These are phyloP conservation scores for Lutraria rhynchaena DNA, from an alignment of 1,140 invertebrate genomes.

Conservation along the genomic window DNA sequence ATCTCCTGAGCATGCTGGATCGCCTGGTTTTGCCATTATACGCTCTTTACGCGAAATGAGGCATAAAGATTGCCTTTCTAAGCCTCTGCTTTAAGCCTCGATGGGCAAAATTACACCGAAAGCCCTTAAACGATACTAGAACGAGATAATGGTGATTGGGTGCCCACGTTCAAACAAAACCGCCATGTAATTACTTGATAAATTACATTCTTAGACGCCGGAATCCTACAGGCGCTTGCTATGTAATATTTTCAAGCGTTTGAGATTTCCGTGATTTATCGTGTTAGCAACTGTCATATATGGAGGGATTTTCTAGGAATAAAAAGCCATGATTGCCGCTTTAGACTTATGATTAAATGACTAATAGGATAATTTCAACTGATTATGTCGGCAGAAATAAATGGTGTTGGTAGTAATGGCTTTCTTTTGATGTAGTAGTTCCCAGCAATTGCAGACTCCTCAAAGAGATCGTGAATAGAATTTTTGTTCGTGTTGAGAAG, in stretches of 20 bases:
- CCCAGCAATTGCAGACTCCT: constrained; percentile 23
- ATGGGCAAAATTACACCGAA: constrained; percentile 55
- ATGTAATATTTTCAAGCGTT: constrained; percentile 44
- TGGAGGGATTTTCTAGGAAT: constrained; percentile 53
- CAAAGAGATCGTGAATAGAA: background rate
- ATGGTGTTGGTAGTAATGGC: constrained; percentile 38
- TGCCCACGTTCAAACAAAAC: constrained; percentile 57
- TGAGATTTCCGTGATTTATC: constrained; percentile 54
- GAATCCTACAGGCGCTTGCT: constrained; percentile 32
- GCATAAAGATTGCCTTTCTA: constrained; percentile 57
- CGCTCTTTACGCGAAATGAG: constrained; percentile 56
- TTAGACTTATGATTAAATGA: constrained; percentile 62
- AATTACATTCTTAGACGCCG: constrained; percentile 55
- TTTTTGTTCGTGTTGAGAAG: constrained; percentile 10
- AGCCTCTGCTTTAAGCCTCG: constrained; percentile 35
- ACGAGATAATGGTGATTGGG: constrained; percentile 55
- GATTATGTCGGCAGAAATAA: constrained; percentile 60
- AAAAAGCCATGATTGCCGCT: constrained; percentile 53
- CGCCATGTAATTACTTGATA: constrained; percentile 61
- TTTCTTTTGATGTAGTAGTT: constrained; percentile 54
- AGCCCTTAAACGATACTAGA: constrained; percentile 59
- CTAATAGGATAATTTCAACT: constrained; percentile 59
- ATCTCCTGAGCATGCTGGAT: constrained; percentile 41
- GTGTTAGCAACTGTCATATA: constrained; percentile 55
- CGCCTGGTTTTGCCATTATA: constrained; percentile 26